These are phyloP conservation scores for Escarpia spicata DNA, from an alignment of 2,888 invertebrate species.

Conservation along the genomic window DNA sequence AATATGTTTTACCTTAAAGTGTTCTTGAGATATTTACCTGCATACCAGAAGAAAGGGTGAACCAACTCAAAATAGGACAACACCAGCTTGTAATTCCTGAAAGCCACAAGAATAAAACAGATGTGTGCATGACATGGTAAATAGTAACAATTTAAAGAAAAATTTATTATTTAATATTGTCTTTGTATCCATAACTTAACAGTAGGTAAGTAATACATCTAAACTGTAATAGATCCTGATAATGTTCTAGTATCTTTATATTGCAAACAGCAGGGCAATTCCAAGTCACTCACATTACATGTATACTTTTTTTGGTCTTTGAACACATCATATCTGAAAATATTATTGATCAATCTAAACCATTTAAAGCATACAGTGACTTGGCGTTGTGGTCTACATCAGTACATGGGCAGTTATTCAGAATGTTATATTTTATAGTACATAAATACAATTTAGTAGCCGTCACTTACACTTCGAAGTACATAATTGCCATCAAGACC, in stretches of 20 bases:
- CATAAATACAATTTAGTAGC: not conserved
- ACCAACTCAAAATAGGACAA: slow-evolving; percentile 3
- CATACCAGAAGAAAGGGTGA: slow-evolving; percentile 16
- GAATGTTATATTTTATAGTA: too few relatives aligned
- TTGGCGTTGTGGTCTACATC: too few relatives aligned
- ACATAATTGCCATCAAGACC: not conserved
- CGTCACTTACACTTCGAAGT: not conserved
- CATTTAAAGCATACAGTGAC: too few relatives aligned
- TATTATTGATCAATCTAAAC: too few relatives aligned
- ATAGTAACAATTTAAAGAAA: not conserved
- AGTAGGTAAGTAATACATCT: not conserved
- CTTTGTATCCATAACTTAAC: not conserved
- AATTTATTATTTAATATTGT: not conserved
- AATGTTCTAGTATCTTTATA: too few relatives aligned
- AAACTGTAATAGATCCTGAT: too few relatives aligned
- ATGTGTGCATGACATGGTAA: not conserved
- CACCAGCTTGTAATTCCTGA: not conserved
- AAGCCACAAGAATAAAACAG: not conserved
- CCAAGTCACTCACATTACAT: too few relatives aligned
- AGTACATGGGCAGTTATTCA: too few relatives aligned
- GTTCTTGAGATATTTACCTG: not conserved
- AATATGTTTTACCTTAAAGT: not conserved
- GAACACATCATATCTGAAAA: too few relatives aligned
- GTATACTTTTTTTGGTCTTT: too few relatives aligned
- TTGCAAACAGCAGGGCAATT: too few relatives aligned